Evolutionary conservation across 2,113 vertebrate genomes (phyloP).

Genomic region (Protobothrops flavoviridis): DNA sequence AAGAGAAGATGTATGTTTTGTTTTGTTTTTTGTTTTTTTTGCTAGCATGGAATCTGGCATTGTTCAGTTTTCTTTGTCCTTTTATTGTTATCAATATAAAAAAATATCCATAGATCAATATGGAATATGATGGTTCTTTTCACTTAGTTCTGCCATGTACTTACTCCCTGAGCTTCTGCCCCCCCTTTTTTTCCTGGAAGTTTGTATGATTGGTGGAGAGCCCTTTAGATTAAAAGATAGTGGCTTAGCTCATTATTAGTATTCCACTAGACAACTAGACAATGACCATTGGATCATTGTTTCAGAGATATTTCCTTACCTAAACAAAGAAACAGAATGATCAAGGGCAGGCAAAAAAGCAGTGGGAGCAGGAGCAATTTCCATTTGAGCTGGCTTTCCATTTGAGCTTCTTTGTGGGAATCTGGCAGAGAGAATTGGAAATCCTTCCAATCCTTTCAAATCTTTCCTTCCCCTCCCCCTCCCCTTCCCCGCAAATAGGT

Average conservation of each 20-base stretch:
- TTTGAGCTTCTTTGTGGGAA: too few relatives aligned
- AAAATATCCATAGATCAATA: not conserved
- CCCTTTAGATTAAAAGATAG: not conserved
- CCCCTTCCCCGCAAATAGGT: not conserved
- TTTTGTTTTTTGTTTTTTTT: not conserved
- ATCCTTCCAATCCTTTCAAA: not conserved
- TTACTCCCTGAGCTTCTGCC: not conserved
- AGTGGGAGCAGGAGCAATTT: too few relatives aligned
- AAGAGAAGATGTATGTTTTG: not conserved
- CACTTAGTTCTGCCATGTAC: not conserved
- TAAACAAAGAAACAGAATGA: too few relatives aligned
- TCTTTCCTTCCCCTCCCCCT: not conserved
- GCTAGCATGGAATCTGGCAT: not conserved
- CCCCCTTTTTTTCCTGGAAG: not conserved
- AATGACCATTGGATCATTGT: too few relatives aligned
- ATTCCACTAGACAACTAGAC: too few relatives aligned
- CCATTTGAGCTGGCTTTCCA: too few relatives aligned
- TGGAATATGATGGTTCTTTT: not conserved
- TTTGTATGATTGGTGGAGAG: not conserved
- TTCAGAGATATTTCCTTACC: too few relatives aligned
- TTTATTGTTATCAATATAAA: not conserved
- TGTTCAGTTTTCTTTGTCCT: not conserved
- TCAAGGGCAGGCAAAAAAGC: too few relatives aligned
- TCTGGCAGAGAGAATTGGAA: too few relatives aligned
- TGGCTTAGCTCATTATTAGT: not conserved